phyloP scores from a whole-genome alignment of 1,140 invertebrate genomes.

The Chironomus tepperi region DNA sequence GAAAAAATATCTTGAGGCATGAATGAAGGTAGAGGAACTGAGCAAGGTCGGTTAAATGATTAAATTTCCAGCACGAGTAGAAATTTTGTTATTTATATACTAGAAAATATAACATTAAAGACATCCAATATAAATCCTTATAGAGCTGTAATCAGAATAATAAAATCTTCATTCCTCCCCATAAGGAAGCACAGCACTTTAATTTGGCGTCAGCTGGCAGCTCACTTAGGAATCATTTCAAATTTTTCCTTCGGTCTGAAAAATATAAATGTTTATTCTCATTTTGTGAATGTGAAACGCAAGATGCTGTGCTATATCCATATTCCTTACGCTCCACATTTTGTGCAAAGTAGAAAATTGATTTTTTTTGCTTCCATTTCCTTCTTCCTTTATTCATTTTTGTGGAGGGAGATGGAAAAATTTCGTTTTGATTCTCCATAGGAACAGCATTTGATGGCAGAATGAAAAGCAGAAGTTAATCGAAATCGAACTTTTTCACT shows the following conservation, averaged over 20 bases:
- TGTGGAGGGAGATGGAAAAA: slow-evolving; percentile 4
- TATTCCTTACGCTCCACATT: too few species aligned
- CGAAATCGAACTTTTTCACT: slow-evolving; percentile 17
- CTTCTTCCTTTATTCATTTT: too few species aligned
- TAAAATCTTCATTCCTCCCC: neutral
- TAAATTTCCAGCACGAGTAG: neutral
- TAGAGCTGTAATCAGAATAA: slow-evolving; percentile 21
- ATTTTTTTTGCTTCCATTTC: neutral
- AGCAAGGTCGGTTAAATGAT: neutral
- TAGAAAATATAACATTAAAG: neutral
- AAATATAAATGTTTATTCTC: slow-evolving; percentile 16
- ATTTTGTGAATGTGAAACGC: neutral
- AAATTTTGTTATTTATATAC: neutral
- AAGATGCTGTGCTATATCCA: neutral
- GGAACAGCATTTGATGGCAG: neutral
- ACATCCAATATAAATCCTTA: neutral
- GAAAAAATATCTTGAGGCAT: neutral
- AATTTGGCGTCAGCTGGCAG: slow-evolving; percentile 23
- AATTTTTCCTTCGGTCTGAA: neutral
- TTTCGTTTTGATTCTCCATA: neutral
- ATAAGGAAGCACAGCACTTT: neutral
- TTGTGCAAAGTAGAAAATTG: too few species aligned
- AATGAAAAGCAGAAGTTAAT: neutral
- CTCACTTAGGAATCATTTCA: slow-evolving; percentile 18
- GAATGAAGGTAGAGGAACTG: neutral